Evolutionary conservation across 2,113 vertebrate genomes (phyloP), one percentile per base, ranked within the genome.

Genomic region (Callipepla californica): DNA sequence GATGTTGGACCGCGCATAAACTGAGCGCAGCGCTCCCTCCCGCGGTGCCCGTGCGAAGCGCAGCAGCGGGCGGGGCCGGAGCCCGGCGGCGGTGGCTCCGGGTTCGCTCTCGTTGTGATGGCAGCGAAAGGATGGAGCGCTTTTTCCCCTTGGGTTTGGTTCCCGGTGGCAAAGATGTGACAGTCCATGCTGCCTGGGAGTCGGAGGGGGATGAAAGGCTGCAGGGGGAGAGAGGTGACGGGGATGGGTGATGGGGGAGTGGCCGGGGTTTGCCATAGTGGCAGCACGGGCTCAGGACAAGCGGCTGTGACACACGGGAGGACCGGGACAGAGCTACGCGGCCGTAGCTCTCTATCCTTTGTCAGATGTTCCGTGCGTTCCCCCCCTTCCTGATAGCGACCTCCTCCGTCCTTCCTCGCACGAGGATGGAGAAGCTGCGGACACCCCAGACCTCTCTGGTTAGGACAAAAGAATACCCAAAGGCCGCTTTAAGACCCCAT

Each of bases 1-100:
- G 45, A 50, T 12, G 0, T 0, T 6, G 21, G 32, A 12, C 17
- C 28, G 25, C 9, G 47, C 3, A 7, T 22, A 89, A 61, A 42
- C 36, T 88, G 94, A 80, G 10, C 88, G 12, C 36, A 72, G 50
- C 2, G 50, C 94, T 83, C 95, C 97, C 94, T 77, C 97, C 84
- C 8, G 95, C 86, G 97, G 91, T 58, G 30, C 19, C 55, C 17
- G 18, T n/a, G 55, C 30, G 55, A 32, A 58, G 18, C 18, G 18
- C 55, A 57, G 55, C 19, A 20, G 57, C 57, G 11, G 32, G 55
- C 32, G 55, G 55, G 17, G 28, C 55, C 55, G 55, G 30, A 19
- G 30, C 10, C 25, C 17, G 11, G 28, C 55, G 6, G 30, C 17
- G 2, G 63, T 17, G 1, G 21, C 19, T 30, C 15, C 8, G 58